Evolutionary conservation across 2,113 vertebrate species (phyloP).

Genomic region (Vulpes vulpes): DNA sequence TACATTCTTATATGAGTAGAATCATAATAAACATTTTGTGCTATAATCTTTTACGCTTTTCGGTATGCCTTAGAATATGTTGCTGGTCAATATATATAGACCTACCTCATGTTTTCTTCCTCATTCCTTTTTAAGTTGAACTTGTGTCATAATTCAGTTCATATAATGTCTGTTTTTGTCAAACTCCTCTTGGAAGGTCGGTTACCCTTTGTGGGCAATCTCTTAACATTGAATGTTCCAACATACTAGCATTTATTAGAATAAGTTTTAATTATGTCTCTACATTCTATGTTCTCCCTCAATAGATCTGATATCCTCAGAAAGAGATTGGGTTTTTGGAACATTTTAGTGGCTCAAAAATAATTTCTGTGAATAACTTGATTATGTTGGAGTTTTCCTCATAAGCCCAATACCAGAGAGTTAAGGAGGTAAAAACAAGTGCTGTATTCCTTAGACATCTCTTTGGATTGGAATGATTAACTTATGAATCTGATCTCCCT

Average conservation of each 20-base stretch:
- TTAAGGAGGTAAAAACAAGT: background rate
- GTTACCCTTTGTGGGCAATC: constrained; percentile 5
- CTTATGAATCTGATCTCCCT: background rate
- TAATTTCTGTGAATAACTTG: background rate
- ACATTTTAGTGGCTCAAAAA: background rate
- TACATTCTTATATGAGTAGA: background rate
- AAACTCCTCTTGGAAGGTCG: background rate
- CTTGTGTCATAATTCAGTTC: background rate
- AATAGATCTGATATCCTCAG: background rate
- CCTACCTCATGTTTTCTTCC: background rate
- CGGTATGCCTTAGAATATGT: background rate
- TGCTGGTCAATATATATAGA: background rate
- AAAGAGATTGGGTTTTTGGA: background rate
- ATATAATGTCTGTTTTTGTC: background rate
- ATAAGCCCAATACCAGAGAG: background rate
- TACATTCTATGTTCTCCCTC: background rate
- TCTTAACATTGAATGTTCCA: background rate
- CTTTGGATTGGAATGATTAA: background rate
- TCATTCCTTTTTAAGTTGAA: background rate
- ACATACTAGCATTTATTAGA: background rate
- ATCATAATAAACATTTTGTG: background rate
- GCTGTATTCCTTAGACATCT: background rate
- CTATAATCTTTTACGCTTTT: background rate
- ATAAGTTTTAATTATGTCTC: background rate
- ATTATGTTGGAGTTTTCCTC: background rate